Percentiles rank a stretch among this genome's conserved stretches.
Evolutionary conservation across 2,888 invertebrate genomes (phyloP).

Genomic region (Parapristionchus giblindavisi): DNA sequence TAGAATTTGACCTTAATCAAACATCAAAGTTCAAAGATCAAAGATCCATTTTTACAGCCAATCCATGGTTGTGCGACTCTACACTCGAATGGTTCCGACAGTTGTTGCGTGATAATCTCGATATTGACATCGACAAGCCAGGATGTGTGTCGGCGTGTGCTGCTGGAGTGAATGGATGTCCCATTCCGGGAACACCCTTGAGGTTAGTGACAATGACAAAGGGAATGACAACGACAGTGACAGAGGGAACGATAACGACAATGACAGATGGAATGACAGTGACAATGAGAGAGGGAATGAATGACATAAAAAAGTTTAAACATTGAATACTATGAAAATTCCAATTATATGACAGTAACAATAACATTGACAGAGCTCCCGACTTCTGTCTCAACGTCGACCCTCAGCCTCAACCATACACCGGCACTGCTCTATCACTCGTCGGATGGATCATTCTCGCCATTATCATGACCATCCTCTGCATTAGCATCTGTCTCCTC

Average conservation of each 20-base stretch:
- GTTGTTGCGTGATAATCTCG: slow-evolving; percentile 66
- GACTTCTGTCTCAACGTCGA: slow-evolving; percentile 65
- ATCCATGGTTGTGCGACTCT: slow-evolving; percentile 69
- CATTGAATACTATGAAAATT: background rate
- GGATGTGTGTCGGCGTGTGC: slow-evolving; percentile 65
- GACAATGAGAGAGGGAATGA: too few relatives aligned
- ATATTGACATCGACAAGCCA: slow-evolving; percentile 64
- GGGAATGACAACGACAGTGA: too few relatives aligned
- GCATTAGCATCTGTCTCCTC: slow-evolving; percentile 67
- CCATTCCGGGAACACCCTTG: slow-evolving; percentile 65
- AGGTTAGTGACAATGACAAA: too few relatives aligned
- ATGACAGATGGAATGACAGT: too few relatives aligned
- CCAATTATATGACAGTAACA: background rate
- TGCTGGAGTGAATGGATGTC: slow-evolving; percentile 62
- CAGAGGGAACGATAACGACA: too few relatives aligned
- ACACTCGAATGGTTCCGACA: slow-evolving; percentile 68
- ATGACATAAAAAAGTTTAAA: too few relatives aligned
- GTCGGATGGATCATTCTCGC: slow-evolving; percentile 69
- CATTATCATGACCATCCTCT: slow-evolving; percentile 67
- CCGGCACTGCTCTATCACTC: slow-evolving; percentile 61
- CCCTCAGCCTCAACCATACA: slow-evolving; percentile 53
- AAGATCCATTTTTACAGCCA: slow-evolving; percentile 57
- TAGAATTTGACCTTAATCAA: too few relatives aligned
- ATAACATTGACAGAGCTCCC: slow-evolving; percentile 48
- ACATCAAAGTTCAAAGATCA: too few relatives aligned